Evolutionary conservation across 1,140 invertebrate species (phyloP), one percentile per base, ranked within the genome.

Genomic region (Drosophila fuyamai): DNA sequence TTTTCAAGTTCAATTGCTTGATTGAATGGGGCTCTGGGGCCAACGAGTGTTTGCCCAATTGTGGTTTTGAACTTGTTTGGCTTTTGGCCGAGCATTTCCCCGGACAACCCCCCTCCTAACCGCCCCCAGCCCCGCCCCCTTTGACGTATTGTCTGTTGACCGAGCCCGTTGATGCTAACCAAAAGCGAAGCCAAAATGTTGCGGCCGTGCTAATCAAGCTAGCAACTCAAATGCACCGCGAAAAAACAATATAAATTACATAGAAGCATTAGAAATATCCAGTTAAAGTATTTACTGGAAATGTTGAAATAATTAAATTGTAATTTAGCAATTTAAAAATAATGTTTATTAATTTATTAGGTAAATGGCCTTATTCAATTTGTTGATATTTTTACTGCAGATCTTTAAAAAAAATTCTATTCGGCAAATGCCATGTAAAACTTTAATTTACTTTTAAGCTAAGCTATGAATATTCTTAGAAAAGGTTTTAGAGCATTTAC

Each of bases 41-140:
- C 66, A 83, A 36, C 40, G 40, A 63, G 66, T 70, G 68, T 81
- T 90, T 89, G 84, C 84, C 84, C 84, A 89, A 89, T 89, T 89
- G 84, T 67, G 84, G 84, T 89, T 89, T 89, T 86, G 79, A 86
- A 86, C 82, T 86, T 89, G 84, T 89, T 89, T 78, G 78, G 80
- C 72, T 88, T 89, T 83, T 74, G 76, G 76, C 67, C 68, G 47
- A 62, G 65, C 65, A 32, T 61, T 46, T 63, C 5, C 36, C 43
- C 43, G 47, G 56, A 32, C 55, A n/a, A 48, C 51, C 36, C 35
- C 54, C 57, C 54, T 48, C 38, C 36, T 29, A n/a, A 38, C 13
- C 16, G 12, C 47, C 43, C 13, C 29, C 44, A 5, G 4, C n/a
- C 13, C 27, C 18, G 40, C 32, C 41, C 32, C 9, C 23, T 54